Evolutionary conservation across 2,113 vertebrate species (phyloP).

Genomic region (Ifrita kowaldi): DNA sequence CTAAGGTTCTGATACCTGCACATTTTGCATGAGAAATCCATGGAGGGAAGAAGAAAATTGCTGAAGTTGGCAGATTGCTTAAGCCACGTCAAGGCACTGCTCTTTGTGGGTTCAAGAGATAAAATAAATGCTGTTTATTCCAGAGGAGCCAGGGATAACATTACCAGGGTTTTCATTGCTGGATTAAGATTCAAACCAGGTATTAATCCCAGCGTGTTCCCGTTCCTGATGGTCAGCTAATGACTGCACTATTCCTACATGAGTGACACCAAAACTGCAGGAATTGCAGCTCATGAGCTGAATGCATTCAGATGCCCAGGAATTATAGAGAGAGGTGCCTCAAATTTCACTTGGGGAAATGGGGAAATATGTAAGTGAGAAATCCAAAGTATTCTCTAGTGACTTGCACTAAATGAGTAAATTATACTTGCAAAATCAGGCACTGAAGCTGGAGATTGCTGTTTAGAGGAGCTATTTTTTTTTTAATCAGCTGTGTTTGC

Average conservation of each 20-base stretch:
- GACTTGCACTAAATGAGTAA: slow-evolving; percentile 46
- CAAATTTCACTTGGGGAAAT: background rate
- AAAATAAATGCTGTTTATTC: slow-evolving; percentile 28
- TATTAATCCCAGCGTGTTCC: background rate
- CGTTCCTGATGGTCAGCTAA: slow-evolving; percentile 26
- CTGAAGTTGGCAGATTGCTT: slow-evolving; percentile 4
- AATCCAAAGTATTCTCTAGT: slow-evolving; percentile 37
- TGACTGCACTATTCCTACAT: background rate
- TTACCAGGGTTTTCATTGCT: background rate
- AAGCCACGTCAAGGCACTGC: slow-evolving; percentile 6
- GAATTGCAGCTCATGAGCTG: background rate
- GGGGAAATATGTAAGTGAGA: background rate
- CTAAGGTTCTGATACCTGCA: background rate
- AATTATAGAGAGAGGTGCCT: background rate
- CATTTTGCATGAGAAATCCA: background rate
- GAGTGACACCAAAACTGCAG: background rate
- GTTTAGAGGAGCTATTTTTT: slow-evolving; percentile 4
- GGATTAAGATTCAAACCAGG: slow-evolving; percentile 21
- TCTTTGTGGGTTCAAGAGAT: background rate
- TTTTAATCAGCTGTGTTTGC: slow-evolving; percentile 1
- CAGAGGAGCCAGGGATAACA: slow-evolving; percentile 35
- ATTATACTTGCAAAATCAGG: slow-evolving; percentile 63
- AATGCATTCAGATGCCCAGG: background rate
- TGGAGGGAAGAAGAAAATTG: background rate
- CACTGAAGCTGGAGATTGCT: slow-evolving; percentile 26